These are phyloP conservation scores for Apostichopus japonicus DNA, from an alignment of 35 echinoderm and acorn worm species.

Conservation along the genomic window DNA sequence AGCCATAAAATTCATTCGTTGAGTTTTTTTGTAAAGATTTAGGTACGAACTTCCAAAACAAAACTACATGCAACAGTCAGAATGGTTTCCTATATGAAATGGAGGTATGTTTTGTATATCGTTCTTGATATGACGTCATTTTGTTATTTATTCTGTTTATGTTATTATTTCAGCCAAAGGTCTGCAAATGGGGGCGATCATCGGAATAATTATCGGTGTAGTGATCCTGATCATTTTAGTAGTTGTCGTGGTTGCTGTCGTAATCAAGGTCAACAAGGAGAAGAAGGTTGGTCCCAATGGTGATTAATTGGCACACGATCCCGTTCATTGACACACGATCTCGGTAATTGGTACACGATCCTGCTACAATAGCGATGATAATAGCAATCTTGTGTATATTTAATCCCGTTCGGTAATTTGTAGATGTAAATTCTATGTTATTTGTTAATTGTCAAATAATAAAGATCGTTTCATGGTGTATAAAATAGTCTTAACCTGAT, in stretches of 20 bases:
- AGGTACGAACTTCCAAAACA: not conserved
- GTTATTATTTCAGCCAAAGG: not conserved
- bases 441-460: too few relatives aligned
- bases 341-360: too few relatives aligned
- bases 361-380: too few relatives aligned
- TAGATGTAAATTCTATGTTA: too few relatives aligned
- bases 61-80: not conserved
- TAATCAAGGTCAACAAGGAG: not conserved
- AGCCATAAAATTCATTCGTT: not conserved
- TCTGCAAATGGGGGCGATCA: not conserved
- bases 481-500: too few relatives aligned
- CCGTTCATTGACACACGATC: too few relatives aligned
- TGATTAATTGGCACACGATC: too few relatives aligned
- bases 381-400: too few relatives aligned
- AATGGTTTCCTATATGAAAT: not conserved
- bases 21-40: not conserved
- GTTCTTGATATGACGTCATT: not conserved
- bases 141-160: not conserved
- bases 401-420: too few relatives aligned
- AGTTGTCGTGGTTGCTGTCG: not conserved
- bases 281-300: slow-evolving; percentile 6
- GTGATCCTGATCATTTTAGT: not conserved
- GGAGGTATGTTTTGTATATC: not conserved
- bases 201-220: not conserved
- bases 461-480: too few relatives aligned